Evolutionary conservation across 2,797 vertebrate genomes (phyloP).

Genomic region (Trichosurus vulpecula): DNA sequence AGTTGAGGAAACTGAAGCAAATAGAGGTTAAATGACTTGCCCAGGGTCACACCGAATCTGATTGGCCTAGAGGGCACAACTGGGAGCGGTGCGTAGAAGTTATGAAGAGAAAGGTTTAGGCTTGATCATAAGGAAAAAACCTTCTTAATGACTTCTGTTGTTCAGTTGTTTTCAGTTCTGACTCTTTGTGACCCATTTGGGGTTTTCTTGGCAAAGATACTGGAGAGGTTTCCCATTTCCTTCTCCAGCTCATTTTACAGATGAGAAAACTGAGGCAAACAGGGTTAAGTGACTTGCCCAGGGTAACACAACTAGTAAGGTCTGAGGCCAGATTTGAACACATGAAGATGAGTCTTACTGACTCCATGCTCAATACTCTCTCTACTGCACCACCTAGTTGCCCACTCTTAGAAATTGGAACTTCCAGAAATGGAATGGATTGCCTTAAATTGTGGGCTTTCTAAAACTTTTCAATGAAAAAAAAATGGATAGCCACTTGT

Average conservation of each 20-base stretch:
- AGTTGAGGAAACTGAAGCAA: background rate
- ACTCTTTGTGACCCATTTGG: background rate
- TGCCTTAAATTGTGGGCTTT: background rate
- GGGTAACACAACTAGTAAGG: background rate
- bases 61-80: background rate
- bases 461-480: background rate
- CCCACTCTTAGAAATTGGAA: background rate
- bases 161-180: background rate
- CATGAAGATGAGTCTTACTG: background rate
- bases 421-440: background rate
- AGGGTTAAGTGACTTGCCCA: background rate
- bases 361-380: background rate
- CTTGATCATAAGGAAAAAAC: background rate
- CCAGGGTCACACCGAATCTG: background rate
- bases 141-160: background rate
- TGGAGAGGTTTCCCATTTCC: background rate
- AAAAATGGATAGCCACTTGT: background rate
- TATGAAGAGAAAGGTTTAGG: background rate
- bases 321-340: background rate
- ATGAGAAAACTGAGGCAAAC: background rate
- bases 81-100: background rate
- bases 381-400: background rate
- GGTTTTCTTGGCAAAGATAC: background rate
- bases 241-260: background rate
- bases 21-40: background rate